Evolutionary conservation across 2,888 invertebrate genomes (phyloP).

Genomic region (Dryobota labecula): DNA sequence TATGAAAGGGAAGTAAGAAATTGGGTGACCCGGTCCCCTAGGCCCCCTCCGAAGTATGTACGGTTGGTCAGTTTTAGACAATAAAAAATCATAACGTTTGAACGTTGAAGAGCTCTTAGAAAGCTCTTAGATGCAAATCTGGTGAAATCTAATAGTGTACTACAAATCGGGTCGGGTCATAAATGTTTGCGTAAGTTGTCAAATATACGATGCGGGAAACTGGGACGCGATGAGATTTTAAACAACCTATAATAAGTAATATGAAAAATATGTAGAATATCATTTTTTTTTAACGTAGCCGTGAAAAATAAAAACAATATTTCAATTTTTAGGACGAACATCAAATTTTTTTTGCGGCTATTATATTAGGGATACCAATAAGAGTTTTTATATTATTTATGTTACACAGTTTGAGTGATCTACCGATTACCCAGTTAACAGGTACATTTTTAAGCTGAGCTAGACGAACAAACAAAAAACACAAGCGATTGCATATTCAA

Average conservation of each 20-base stretch:
- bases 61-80: slow-evolving; percentile 90
- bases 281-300: background rate
- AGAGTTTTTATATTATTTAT: slow-evolving; percentile 48
- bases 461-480: slow-evolving; percentile 59
- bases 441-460: slow-evolving; percentile 61
- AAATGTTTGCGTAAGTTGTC: slow-evolving; percentile 64
- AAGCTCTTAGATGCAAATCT: slow-evolving; percentile 78
- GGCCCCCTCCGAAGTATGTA: slow-evolving; percentile 82
- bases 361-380: slow-evolving; percentile 29
- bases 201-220: slow-evolving; percentile 68
- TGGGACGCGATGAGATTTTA: slow-evolving; percentile 26
- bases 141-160: slow-evolving; percentile 71
- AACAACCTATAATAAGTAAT: background rate
- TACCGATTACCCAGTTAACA: slow-evolving; percentile 63
- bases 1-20: slow-evolving; percentile 85
- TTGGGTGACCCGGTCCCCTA: slow-evolving; percentile 86
- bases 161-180: slow-evolving; percentile 50
- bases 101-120: slow-evolving; percentile 76
- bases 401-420: slow-evolving; percentile 39
- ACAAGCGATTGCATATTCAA: slow-evolving; percentile 49
- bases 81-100: slow-evolving; percentile 80
- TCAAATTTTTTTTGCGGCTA: slow-evolving; percentile 23
- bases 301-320: too few relatives aligned
- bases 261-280: background rate
- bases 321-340: slow-evolving; percentile 2